A percentile compares a stretch with the other conserved stretches of the same genome.
These are phyloP conservation scores for Pleuronectes platessa DNA, from an alignment of 2,113 vertebrate genomes.

Conservation along the genomic window DNA sequence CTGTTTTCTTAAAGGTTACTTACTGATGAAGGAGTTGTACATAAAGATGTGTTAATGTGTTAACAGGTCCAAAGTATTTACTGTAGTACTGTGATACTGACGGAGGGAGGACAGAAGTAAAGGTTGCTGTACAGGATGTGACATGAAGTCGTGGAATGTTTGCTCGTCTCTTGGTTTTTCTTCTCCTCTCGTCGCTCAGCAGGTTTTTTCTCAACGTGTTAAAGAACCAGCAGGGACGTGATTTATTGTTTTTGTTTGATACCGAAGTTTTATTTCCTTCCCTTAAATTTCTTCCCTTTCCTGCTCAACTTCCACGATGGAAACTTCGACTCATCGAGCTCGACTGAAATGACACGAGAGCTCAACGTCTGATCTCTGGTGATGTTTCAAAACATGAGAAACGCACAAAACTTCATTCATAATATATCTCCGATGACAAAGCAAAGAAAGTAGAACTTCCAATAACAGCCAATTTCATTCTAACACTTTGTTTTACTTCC, in stretches of 20 bases:
- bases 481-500: no score
- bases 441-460: no score
- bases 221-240: slow-evolving; percentile 37
- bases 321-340: not conserved
- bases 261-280: no score
- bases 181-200: slow-evolving; percentile 10
- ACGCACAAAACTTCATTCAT: slow-evolving; percentile 16
- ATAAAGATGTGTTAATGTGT: slow-evolving; percentile 68
- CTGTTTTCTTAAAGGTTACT: slow-evolving; percentile 63
- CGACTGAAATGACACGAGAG: slow-evolving; percentile 31
- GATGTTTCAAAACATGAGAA: not conserved
- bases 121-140: slow-evolving; percentile 72
- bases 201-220: not conserved
- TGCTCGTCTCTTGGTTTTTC: slow-evolving; percentile 38
- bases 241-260: not conserved
- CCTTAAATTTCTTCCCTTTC: not conserved
- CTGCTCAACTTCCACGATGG: not conserved
- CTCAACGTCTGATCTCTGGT: slow-evolving; percentile 3
- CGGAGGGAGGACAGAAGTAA: slow-evolving; percentile 13
- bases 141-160: slow-evolving; percentile 73
- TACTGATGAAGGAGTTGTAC: slow-evolving; percentile 69
- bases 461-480: no score
- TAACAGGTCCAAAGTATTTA: slow-evolving; percentile 66
- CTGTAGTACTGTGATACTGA: slow-evolving; percentile 60
- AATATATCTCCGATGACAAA: no score